Evolutionary conservation across 2,113 vertebrate species (phyloP).

Genomic region (Tympanuchus pallidicinctus): DNA sequence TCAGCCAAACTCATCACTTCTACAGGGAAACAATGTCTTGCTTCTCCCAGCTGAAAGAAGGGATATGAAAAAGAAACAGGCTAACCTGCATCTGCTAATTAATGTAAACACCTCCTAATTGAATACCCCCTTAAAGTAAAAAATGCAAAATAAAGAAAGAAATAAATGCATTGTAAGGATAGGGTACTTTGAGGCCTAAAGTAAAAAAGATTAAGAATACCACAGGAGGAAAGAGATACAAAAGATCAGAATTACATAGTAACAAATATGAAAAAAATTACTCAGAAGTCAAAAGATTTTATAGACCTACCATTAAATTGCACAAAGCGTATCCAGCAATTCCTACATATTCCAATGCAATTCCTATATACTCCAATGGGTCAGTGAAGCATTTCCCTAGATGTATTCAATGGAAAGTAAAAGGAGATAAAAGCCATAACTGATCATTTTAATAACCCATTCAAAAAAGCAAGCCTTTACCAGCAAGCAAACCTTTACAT

Average conservation of each 20-base stretch:
- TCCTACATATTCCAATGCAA: background rate
- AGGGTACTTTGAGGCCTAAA: background rate
- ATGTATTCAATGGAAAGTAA: background rate
- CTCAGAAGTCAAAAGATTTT: background rate
- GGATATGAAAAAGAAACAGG: background rate
- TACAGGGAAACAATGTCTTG: background rate
- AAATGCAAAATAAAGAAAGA: background rate
- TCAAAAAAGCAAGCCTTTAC: background rate
- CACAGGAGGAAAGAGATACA: background rate
- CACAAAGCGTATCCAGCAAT: background rate
- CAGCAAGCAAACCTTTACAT: background rate
- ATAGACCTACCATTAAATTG: background rate
- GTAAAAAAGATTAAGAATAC: background rate
- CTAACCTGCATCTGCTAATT: background rate
- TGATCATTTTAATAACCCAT: background rate
- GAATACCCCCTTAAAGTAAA: background rate
- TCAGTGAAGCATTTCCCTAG: background rate
- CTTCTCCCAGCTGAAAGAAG: background rate
- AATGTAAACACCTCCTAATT: no score
- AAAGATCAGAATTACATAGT: background rate
- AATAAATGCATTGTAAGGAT: background rate
- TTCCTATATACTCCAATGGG: background rate
- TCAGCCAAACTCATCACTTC: background rate
- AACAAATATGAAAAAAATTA: background rate
- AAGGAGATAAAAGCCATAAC: background rate